Evolutionary conservation across 92 coral and sea anemone species (phyloP).

Genomic region (Phenganax marumi): DNA sequence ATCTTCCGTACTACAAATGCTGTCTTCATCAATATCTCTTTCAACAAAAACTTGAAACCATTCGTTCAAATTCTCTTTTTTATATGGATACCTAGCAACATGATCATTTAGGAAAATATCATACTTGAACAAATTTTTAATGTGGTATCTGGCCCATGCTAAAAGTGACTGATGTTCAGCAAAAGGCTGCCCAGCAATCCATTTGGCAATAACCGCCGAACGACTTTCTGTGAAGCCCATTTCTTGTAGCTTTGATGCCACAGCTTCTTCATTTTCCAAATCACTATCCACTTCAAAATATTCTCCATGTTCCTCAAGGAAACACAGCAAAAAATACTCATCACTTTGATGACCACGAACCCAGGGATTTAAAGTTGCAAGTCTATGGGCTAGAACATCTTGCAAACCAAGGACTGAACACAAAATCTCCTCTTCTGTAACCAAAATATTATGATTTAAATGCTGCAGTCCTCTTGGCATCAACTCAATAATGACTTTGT

Average conservation of each 20-base stretch:
- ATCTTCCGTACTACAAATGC: not conserved
- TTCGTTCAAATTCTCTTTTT: conserved; percentile 8
- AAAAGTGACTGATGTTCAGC: conserved; percentile 22
- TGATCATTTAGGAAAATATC: conserved; percentile 34
- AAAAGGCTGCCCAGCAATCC: conserved; percentile 22
- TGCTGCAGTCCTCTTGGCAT: not conserved
- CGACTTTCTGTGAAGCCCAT: conserved; percentile 39
- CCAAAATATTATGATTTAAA: not conserved
- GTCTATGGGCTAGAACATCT: not conserved
- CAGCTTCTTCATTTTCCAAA: not conserved
- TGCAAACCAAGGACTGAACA: conserved; percentile 25
- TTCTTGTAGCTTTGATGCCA: conserved; percentile 14
- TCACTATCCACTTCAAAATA: not conserved
- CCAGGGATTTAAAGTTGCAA: not conserved
- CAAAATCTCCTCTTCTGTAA: not conserved
- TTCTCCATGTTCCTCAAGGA: conserved; percentile 7
- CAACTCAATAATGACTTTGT: not conserved
- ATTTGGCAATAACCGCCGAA: conserved; percentile 4
- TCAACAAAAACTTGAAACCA: conserved; percentile 31
- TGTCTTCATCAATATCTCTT: not conserved
- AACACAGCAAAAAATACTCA: not conserved
- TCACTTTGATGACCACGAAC: conserved; percentile 24
- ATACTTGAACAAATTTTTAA: conserved; percentile 26
- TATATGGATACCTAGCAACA: conserved; percentile 33
- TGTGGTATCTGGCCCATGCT: conserved; percentile 2